Base-by-base conservation (phyloP, 2,797 vertebrate species). In the Centroberyx gerrardi region DNA sequence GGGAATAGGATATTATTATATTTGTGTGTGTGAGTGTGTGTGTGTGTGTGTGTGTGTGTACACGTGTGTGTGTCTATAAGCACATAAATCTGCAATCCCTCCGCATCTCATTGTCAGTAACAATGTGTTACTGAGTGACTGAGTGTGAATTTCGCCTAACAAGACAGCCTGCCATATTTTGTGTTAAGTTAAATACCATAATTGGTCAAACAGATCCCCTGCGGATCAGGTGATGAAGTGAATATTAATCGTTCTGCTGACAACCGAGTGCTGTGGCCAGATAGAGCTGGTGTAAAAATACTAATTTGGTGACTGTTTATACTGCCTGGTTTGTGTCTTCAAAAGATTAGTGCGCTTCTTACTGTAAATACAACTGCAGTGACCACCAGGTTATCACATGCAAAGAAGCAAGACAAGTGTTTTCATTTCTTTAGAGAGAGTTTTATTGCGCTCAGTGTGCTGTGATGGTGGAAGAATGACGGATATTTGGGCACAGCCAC, bases 261-360 rank as follows among this genome's bases (percentile, higher is more conserved):
- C 33, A 36, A 36, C 42, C 46, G 29, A 10, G 42, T 53, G 49
- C 10, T 46, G 40, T n/a, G 22, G 27, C 33, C n/a, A 36, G 3
- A n/a, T 56, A 42, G 1, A 38, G 69, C 61, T 4, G 14, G 38
- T 28, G 18, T 40, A 55, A 54, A 64, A 75, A 79, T 38, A 1
- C 44, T 15, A 15, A n/a, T 51, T 51, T 51, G 48, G 28, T 55
- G 48, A 51, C 7, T 51, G 15, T 75, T 80, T 18, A 29, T 17
- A 63, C 22, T 2, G 14, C 48, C 60, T 12, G 44, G 18, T 55
- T 68, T 73, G 60, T 77, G 54, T 71, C 51, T 28, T 66, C 10
- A 55, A 72, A 78, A 61, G 70, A 83, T 72, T 64, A 84, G 82
- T 62, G 69, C 68, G 66, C 72, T 63, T 69, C 40, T 68, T 15